Conservation (phyloP, 2,113 vertebrate species). For the Phylloscopus whistleri region DNA sequence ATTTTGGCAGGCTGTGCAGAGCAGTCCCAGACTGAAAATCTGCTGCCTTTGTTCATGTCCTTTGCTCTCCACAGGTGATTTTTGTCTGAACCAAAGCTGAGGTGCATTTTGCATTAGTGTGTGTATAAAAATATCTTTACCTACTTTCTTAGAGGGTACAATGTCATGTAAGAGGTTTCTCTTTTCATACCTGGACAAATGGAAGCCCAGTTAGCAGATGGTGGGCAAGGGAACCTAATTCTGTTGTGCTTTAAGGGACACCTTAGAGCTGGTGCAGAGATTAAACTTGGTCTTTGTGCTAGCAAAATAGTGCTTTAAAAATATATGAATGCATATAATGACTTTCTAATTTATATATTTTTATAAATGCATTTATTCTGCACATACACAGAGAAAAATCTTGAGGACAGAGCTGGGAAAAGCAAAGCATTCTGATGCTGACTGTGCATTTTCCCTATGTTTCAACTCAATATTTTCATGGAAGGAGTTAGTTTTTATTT, state of each 20-base stretch:
- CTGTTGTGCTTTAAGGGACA: not conserved
- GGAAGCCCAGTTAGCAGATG: not conserved
- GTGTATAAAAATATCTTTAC: slow-evolving; percentile 25
- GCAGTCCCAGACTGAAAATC: not conserved
- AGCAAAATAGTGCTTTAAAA: not conserved
- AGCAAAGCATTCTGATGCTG: not conserved
- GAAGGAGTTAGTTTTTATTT: not conserved
- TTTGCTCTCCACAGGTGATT: slow-evolving; percentile 7
- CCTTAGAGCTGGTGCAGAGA: not conserved
- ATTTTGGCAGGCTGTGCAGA: not conserved
- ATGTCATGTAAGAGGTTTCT: not conserved
- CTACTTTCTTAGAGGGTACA: not conserved
- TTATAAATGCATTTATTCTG: not conserved
- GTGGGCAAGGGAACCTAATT: not conserved
- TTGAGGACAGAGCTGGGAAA: not conserved
- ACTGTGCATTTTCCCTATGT: not conserved
- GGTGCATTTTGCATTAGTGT: not conserved
- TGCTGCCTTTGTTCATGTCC: not conserved
- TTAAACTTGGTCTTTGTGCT: not conserved
- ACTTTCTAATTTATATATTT: not conserved
- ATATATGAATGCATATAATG: not conserved
- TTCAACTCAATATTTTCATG: not conserved
- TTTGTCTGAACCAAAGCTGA: not conserved
- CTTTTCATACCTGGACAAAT: not conserved
- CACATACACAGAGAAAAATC: not conserved